A percentile compares a stretch with the other conserved stretches of the same genome.
phyloP scores from a whole-genome alignment of 2,888 invertebrate genomes.

The Xanthostigma xanthostigma region DNA sequence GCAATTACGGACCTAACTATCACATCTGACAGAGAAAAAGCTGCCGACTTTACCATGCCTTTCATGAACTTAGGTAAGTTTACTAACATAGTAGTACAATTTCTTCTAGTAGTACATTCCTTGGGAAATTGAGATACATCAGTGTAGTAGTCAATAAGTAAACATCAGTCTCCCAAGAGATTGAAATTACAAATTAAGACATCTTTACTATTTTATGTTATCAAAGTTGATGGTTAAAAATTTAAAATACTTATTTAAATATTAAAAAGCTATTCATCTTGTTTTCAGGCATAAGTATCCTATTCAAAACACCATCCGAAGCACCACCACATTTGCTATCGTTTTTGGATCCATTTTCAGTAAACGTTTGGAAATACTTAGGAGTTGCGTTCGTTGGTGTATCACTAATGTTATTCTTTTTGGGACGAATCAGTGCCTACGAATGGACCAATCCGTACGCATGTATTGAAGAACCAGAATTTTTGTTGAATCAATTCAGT shows the following conservation, averaged over 20 bases:
- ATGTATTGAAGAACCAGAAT: constrained; percentile 69
- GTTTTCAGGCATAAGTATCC: constrained; percentile 61
- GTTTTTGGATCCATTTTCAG: constrained; percentile 80
- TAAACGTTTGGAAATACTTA: constrained; percentile 72
- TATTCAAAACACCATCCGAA: constrained; percentile 75
- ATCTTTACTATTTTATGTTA: too few species aligned
- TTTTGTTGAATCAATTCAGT: constrained; percentile 70
- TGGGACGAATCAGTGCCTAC: constrained; percentile 67
- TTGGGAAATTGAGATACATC: too few species aligned
- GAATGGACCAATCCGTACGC: constrained; percentile 85
- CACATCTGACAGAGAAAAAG: constrained; percentile 74
- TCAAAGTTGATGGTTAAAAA: too few species aligned
- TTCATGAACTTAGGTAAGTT: constrained; percentile 73
- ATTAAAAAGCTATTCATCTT: too few species aligned
- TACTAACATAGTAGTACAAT: not conserved
- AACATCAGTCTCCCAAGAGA: too few species aligned
- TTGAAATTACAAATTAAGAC: too few species aligned
- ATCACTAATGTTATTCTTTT: constrained; percentile 59
- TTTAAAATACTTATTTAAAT: too few species aligned
- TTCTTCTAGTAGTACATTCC: too few species aligned
- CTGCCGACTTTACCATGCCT: constrained; percentile 89
- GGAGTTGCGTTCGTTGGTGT: constrained; percentile 68
- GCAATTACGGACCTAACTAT: constrained; percentile 85
- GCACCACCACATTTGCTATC: constrained; percentile 80
- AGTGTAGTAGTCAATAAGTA: too few species aligned